Base-by-base conservation (phyloP, 2,113 vertebrate species). In the Psittacara wagleri region DNA sequence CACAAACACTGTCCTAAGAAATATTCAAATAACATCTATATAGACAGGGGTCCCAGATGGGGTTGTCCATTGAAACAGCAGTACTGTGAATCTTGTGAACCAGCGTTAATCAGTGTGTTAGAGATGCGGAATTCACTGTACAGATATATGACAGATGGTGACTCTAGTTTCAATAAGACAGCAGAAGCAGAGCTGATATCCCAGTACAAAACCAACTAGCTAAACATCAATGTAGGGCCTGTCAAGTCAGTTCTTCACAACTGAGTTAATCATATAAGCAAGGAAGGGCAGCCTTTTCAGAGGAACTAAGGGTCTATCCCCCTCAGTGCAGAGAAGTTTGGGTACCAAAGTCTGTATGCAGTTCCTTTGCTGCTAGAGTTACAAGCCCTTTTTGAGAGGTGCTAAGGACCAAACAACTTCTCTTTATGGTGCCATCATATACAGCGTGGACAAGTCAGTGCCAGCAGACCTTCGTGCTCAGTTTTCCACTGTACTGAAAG, bases 171-270 rank as follows among this genome's bases (percentile, higher is more conserved):
- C 61, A 78, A 0, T 16, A 62, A 80, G 44, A 48, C 31, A 92
- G 33, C n/a, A 74, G 68, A 67, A 94, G 37, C 43, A 68, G 51
- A 86, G 72, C 55, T 88, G 88, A 67, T 70, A 59, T 88, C 51
- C 55, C 69, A 81, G 23, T 29, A 54, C 76, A 70, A 83, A 90
- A n/a, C 13, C 46, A 86, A 33, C 29, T n/a, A 92, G n/a, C 63
- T 85, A 10, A 83, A 25, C 33, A 48, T 39, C 35, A 68, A 12
- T 33, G 49, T 0, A 62, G 13, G 27, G 29, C 37, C n/a, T 91
- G 88, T 86, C 76, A 92, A 90, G 75, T 31, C 55, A n/a, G 46
- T 77, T 86, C 61, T 43, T 78, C 66, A 61, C 52, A 76, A 82
- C 70, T 72, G 57, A 91, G 25, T 18, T 84, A 87, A 86, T 24